Base-by-base conservation (phyloP, 2,113 vertebrate species). In the Pristiophorus japonicus region DNA sequence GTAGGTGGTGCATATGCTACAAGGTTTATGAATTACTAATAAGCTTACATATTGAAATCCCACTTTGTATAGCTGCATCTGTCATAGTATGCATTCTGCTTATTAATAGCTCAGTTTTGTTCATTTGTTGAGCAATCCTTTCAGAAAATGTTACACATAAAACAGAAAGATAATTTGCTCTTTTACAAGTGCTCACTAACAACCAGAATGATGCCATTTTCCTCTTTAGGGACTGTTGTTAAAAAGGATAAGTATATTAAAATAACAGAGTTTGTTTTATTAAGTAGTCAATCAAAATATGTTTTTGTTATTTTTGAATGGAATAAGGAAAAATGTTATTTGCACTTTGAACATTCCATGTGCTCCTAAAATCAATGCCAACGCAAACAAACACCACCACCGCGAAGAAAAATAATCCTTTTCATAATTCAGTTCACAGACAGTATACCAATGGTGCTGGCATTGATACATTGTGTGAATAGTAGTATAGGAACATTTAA, bases 251-350 rank as follows among this genome's bases (percentile, higher is more conserved):
- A 59, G 51, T 59, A 63, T 38, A 62, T 62, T 91, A 63, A 63
- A 90, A 90, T 59, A 59, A 62, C 59, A 91, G 55, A 62, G 27
- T 59, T 90, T 91, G 85, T 62, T 91, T 91, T 63, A 90, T 90
- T 62, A 59, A 90, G 30, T 20, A 91, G 63, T 91, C 55, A 91
- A 63, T 91, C 59, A 91, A 91, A 81, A 91, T 22, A 63, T 91
- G 59, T 91, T 91, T 91, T 91, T 63, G 88, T 91, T 91, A 91
- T 91, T 63, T 63, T 91, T 91, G 55, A 62, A 91, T 91, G 88
- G 55, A 62, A 62, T n/a, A 63, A 91, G 34, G 55, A 91, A 91
- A 91, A 59, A 59, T 90, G 75, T 90, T 27, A 63, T 63, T 91
- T 62, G 88, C 12, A 12, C 51, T 90, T 90, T 62, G 59, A 38